Conservation (phyloP, 2,797 vertebrate genomes). For the Pteropus rufus region DNA sequence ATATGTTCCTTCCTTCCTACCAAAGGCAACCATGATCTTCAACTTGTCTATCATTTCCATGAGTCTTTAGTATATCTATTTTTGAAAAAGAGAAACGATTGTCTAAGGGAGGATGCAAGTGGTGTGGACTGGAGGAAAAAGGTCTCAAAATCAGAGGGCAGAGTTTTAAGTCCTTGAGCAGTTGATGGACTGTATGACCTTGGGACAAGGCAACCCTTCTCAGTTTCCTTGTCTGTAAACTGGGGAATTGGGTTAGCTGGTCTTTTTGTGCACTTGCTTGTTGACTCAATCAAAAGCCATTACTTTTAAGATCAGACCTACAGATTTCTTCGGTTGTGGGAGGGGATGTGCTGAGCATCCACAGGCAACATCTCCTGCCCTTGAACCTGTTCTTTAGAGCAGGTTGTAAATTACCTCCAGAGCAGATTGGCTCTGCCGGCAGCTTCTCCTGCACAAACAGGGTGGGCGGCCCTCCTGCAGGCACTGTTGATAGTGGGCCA, state of each 20-base stretch:
- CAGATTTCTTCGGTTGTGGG: background rate
- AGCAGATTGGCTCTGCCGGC: background rate
- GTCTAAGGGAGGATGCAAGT: background rate
- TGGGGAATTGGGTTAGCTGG: background rate
- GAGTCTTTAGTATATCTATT: background rate
- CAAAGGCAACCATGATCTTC: background rate
- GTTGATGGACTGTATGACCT: background rate
- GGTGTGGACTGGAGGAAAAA: background rate
- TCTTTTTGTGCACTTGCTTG: background rate
- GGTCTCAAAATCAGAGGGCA: background rate
- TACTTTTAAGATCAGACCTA: background rate
- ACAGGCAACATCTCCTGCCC: background rate
- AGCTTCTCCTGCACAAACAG: background rate
- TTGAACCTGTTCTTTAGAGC: background rate
- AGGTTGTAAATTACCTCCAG: background rate
- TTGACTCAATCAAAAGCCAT: background rate
- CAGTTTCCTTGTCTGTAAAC: background rate
- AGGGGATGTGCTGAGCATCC: background rate
- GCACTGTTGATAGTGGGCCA: background rate
- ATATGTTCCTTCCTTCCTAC: background rate
- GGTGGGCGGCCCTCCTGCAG: background rate
- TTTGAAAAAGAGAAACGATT: background rate
- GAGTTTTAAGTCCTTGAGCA: background rate
- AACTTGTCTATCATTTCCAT: background rate
- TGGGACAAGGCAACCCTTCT: background rate